Base-by-base conservation (phyloP, 1,140 invertebrate genomes). In the Bombus vancouverensis region DNA sequence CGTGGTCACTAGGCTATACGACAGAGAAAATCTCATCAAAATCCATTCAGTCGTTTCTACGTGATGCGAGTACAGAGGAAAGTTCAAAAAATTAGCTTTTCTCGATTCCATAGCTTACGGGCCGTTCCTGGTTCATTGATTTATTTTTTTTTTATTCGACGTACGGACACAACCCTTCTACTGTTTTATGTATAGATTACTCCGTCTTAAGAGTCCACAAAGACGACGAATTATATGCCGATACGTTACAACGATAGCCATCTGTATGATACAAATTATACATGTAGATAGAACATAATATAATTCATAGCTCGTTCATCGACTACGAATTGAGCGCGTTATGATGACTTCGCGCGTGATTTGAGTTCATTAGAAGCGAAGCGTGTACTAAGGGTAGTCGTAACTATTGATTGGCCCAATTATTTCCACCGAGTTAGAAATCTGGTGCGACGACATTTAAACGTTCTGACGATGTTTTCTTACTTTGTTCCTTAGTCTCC, bases 351-450 rank as follows among this genome's bases (percentile, higher is more conserved):
- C 8, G 42, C 71, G 12, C 39, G n/a, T 44, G 39, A 42, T 44
- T 72, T 32, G n/a, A 73, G n/a, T 73, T 44, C 71, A 47, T 73
- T 73, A 73, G 71, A 73, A 32, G 28, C 0, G n/a, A 73, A 47
- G 71, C 42, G 15, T 47, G 71, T 18, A 32, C n/a, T 73, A 47
- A 73, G 39, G 37, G 70, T 8, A 73, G 71, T 71, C 37, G 70
- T 73, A 47, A 32, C 42, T 73, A 73, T 44, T 32, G 71, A 73
- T 73, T 47, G 71, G 71, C 42, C 42, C n/a, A 73, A 73, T 73
- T 73, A 73, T 73, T 73, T 71, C 70, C 70, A 42, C 4, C n/a
- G 42, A 44, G n/a, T 73, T 73, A 32, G 39, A 42, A 70, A 71
- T 39, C 25, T 15, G 28, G 5, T n/a, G 70, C 28, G 70, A n/a